These are phyloP conservation scores for Phataginus tricuspis DNA, from an alignment of 2,797 vertebrate genomes.

Conservation along the genomic window DNA sequence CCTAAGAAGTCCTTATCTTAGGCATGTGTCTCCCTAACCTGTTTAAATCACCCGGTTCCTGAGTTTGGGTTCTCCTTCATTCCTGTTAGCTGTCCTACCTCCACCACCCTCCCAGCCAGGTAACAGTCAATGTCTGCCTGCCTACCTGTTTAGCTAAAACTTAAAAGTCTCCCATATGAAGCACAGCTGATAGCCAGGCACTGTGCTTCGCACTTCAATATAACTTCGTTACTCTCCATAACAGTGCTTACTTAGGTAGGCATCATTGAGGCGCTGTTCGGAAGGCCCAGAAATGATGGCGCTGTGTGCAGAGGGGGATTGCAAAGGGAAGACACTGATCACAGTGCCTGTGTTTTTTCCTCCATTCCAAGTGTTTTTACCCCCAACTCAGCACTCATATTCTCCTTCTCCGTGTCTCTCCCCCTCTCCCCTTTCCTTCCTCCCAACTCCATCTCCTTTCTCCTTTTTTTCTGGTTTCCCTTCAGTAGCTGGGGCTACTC, in stretches of 20 bases:
- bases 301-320: not conserved
- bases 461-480: not conserved
- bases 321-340: not conserved
- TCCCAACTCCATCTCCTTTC: not conserved
- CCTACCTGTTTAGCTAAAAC: not conserved
- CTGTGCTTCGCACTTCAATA: not conserved
- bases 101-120: not conserved
- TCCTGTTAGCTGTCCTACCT: not conserved
- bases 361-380: not conserved
- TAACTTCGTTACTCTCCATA: not conserved
- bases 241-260: not conserved
- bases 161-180: not conserved
- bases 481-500: not conserved
- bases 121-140: not conserved
- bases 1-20: not conserved
- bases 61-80: not conserved
- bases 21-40: not conserved
- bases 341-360: not conserved
- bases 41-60: not conserved
- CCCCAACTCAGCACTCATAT: not conserved
- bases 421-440: not conserved
- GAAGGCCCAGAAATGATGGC: not conserved
- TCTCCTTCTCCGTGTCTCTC: not conserved
- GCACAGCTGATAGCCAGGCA: not conserved
- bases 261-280: not conserved